phyloP scores from a whole-genome alignment of 2,113 vertebrate genomes.

The Nycticorax nycticorax region DNA sequence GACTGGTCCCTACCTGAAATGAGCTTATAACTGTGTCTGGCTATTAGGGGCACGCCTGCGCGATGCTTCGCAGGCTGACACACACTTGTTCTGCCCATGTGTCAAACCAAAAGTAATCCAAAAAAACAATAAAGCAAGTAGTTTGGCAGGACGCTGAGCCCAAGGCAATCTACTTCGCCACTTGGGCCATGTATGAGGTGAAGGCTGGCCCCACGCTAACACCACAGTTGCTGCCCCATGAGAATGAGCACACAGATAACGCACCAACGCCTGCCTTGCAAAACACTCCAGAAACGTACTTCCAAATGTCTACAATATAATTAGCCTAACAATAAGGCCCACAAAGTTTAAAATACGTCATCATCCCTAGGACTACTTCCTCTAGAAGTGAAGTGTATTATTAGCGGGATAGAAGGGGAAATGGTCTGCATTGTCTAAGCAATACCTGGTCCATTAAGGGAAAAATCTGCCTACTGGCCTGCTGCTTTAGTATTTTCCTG shows the following conservation, averaged over 20 bases:
- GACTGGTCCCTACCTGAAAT: background rate
- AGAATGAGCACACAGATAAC: background rate
- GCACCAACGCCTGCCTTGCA: rapidly evolving
- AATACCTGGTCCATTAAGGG: slow-evolving; percentile 47
- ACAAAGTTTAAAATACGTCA: background rate
- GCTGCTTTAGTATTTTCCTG: slow-evolving; percentile 34
- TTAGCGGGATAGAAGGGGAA: slow-evolving; percentile 28
- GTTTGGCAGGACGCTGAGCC: background rate
- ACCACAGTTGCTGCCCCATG: background rate
- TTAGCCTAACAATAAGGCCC: background rate
- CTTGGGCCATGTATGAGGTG: background rate
- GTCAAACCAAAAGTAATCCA: background rate
- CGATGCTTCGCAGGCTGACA: background rate
- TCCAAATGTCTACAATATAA: background rate
- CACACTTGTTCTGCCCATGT: background rate
- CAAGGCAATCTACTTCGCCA: background rate
- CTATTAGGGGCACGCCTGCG: background rate
- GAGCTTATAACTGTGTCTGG: background rate
- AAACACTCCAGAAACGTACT: background rate
- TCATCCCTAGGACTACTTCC: slow-evolving; percentile 39
- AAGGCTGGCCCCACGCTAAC: background rate
- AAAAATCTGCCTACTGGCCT: slow-evolving; percentile 20
- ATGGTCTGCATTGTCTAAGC: slow-evolving; percentile 37
- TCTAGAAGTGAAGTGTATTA: background rate
- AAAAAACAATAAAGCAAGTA: background rate